phyloP scores from a whole-genome alignment of 2,888 invertebrate species.

The Conistra vaccinii region DNA sequence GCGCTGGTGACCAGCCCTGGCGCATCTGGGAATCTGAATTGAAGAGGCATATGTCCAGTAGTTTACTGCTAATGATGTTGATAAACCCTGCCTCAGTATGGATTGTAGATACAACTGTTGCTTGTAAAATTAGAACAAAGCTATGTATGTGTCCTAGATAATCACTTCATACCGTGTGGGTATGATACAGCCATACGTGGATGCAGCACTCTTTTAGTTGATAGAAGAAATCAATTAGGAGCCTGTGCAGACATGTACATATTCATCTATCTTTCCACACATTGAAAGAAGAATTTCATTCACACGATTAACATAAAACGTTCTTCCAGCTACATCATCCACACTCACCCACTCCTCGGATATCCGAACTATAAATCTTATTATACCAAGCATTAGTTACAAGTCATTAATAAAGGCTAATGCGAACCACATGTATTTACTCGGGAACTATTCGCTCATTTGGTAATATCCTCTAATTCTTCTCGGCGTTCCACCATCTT shows the following conservation, averaged over 20 bases:
- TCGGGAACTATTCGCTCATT: slow-evolving; percentile 49
- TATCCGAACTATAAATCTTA: slow-evolving; percentile 55
- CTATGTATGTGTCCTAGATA: background rate
- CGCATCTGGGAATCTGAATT: background rate
- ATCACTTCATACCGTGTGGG: background rate
- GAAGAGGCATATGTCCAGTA: background rate
- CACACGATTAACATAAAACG: slow-evolving; percentile 20
- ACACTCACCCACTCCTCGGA: slow-evolving; percentile 30
- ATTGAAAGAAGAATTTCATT: slow-evolving; percentile 20
- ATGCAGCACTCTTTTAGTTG: background rate
- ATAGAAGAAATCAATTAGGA: background rate
- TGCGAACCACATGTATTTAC: slow-evolving; percentile 64
- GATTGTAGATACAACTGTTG: background rate
- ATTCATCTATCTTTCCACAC: background rate
- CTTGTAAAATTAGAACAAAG: background rate
- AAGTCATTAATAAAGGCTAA: slow-evolving; percentile 59
- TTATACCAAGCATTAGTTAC: slow-evolving; percentile 57
- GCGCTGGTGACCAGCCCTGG: background rate
- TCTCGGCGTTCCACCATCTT: slow-evolving; percentile 11
- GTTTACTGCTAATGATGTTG: background rate
- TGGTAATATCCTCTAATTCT: slow-evolving; percentile 20
- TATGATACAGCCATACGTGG: too few relatives aligned
- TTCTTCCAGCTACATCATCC: slow-evolving; percentile 13
- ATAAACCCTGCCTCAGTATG: background rate
- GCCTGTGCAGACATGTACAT: background rate